Percentiles rank a stretch among this genome's conserved stretches.
Conservation (phyloP, 2,888 invertebrate genomes). For the Imbricaverruca yamaguchii region DNA sequence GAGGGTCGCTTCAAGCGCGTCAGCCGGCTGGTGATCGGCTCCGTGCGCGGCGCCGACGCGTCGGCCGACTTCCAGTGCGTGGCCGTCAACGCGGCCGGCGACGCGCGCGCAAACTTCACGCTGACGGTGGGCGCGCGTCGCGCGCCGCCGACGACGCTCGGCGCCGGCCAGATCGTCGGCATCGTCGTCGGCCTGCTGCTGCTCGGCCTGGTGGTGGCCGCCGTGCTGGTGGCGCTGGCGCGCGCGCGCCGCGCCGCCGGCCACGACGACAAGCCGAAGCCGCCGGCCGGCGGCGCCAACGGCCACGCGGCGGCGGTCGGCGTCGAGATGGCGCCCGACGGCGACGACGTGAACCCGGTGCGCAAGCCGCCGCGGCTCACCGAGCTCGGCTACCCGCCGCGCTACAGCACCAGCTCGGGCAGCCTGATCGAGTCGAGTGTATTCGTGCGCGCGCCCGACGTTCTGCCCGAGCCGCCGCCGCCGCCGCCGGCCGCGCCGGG, state of each 20-base stretch:
- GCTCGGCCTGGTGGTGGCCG: constrained; percentile 27
- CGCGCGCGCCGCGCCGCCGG: constrained; percentile 17
- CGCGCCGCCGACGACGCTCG: constrained; percentile 26
- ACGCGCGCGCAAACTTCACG: constrained; percentile 69
- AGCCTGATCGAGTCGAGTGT: not conserved
- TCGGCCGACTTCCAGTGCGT: constrained; percentile 71
- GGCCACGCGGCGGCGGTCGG: not conserved
- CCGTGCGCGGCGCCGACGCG: constrained; percentile 68
- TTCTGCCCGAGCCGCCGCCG: not conserved
- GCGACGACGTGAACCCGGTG: constrained; percentile 28
- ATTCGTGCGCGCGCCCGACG: not conserved
- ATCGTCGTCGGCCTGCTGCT: constrained; percentile 30
- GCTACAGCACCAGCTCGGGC: not conserved
- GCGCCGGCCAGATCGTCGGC: constrained; percentile 31
- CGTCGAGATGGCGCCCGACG: constrained; percentile 3
- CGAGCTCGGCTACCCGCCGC: constrained; percentile 24
- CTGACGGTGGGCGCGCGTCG: constrained; percentile 43
- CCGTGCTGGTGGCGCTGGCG: constrained; percentile 27
- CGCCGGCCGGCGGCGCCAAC: constrained; percentile 16
- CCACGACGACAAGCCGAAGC: not conserved
- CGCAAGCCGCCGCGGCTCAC: constrained; percentile 33
- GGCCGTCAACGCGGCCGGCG: constrained; percentile 78
- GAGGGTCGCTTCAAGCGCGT: constrained; percentile 45
- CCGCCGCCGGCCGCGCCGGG: not conserved
- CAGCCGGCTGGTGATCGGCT: constrained; percentile 71